Conservation (phyloP, 2,888 invertebrate species). For the Pocota personata region DNA sequence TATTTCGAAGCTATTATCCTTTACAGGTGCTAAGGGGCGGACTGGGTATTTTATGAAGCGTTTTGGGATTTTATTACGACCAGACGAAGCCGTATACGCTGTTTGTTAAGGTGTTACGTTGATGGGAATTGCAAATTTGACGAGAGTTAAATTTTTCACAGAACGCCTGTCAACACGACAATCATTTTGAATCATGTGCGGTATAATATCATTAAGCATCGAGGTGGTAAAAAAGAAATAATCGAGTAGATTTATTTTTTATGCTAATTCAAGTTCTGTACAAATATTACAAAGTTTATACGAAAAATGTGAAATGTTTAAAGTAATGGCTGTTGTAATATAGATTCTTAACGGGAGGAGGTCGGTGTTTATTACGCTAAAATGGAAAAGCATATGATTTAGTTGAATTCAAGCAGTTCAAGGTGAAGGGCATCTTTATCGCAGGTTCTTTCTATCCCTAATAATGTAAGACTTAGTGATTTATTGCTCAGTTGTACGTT, state of each 20-base stretch:
- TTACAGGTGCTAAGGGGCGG: slow-evolving; percentile 48
- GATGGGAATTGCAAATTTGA: slow-evolving; percentile 49
- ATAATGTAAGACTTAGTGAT: too few species aligned
- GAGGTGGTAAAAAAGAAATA: neutral
- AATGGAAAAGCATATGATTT: too few species aligned
- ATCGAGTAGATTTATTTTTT: slow-evolving; percentile 13
- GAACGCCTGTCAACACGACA: slow-evolving; percentile 25
- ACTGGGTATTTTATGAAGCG: slow-evolving; percentile 3
- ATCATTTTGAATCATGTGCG: slow-evolving; percentile 21
- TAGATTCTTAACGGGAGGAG: neutral
- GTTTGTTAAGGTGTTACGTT: slow-evolving; percentile 32
- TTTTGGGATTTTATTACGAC: slow-evolving; percentile 30
- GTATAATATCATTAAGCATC: neutral
- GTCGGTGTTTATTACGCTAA: neutral
- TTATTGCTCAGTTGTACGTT: too few species aligned
- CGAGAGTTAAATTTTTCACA: slow-evolving; percentile 24
- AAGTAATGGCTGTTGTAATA: neutral
- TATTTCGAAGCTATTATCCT: slow-evolving; percentile 49
- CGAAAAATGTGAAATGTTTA: neutral
- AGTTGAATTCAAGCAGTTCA: too few species aligned
- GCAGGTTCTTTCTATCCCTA: too few species aligned
- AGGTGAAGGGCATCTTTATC: too few species aligned
- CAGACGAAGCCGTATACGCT: slow-evolving; percentile 8
- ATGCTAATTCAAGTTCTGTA: neutral
- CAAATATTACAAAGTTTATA: neutral